Evolutionary conservation across 2,888 invertebrate genomes (phyloP).

Genomic region (Cancer borealis): DNA sequence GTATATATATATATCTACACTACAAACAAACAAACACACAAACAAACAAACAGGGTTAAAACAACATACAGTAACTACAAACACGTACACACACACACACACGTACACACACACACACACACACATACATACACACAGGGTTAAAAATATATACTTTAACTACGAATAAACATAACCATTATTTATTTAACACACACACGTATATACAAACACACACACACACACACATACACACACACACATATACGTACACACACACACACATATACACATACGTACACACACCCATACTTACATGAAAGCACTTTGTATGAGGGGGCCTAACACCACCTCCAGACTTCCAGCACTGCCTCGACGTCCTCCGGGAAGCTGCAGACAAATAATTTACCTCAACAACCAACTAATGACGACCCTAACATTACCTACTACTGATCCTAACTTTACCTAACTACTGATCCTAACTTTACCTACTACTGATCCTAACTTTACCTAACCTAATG

Average conservation of each 20-base stretch:
- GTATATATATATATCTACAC: too few species aligned
- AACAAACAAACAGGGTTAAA: too few species aligned
- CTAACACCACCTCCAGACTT: slow-evolving; percentile 75
- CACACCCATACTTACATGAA: slow-evolving; percentile 75
- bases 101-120: too few species aligned
- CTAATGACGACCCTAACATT: neutral
- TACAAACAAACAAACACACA: too few species aligned
- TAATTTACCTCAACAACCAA: neutral
- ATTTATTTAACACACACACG: too few species aligned
- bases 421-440: neutral
- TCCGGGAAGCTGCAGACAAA: slow-evolving; percentile 43
- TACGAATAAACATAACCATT: too few species aligned
- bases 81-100: too few species aligned
- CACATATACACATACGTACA: too few species aligned
- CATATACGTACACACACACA: neutral
- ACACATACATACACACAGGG: too few species aligned
- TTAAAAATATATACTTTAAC: too few species aligned
- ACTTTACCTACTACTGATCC: neutral
- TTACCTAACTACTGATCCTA: too few species aligned
- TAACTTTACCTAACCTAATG: neutral
- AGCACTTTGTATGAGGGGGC: slow-evolving; percentile 77
- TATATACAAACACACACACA: neutral
- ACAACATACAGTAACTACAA: too few species aligned
- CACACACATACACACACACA: slow-evolving; percentile 1
- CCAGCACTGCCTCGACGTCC: slow-evolving; percentile 69